These are phyloP conservation scores for Thunnus albacares DNA, from an alignment of 2,797 vertebrate genomes.

Conservation along the genomic window DNA sequence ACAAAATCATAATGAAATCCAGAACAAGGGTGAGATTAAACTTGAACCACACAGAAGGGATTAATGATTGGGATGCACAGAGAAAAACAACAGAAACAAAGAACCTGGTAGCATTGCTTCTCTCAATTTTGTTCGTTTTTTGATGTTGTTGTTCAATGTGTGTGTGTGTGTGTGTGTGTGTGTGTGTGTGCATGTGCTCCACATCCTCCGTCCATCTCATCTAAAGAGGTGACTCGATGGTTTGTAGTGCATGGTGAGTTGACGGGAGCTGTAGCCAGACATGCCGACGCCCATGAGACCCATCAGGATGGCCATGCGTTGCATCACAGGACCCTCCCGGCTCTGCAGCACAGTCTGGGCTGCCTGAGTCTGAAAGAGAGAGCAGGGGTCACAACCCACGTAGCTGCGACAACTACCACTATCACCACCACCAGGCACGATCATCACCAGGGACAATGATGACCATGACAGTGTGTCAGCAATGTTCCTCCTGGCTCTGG, in stretches of 20 bases:
- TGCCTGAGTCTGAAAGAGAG: conserved; percentile 85
- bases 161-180: conserved; percentile 10
- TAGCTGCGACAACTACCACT: conserved; percentile 2
- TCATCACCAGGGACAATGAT: conserved; percentile 8
- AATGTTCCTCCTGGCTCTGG: conserved; percentile 34
- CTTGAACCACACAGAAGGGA: conserved; percentile 44
- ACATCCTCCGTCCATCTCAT: conserved; percentile 56
- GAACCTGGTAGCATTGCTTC: conserved; percentile 4
- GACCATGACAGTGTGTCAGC: not conserved
- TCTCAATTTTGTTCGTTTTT: not conserved
- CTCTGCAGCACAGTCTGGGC: conserved; percentile 75
- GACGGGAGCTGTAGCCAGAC: conserved; percentile 85
- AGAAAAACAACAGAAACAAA: conserved; percentile 43
- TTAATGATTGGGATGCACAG: conserved; percentile 17
- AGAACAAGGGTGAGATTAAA: conserved; percentile 43
- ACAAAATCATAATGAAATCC: conserved; percentile 31
- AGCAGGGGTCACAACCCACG: conserved; percentile 49
- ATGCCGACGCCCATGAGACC: conserved; percentile 84
- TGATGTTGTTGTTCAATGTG: conserved; percentile 4
- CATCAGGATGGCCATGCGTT: conserved; percentile 79
- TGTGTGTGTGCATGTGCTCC: not conserved
- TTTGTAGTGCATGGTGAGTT: conserved; percentile 84
- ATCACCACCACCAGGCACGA: not conserved
- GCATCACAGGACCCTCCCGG: conserved; percentile 65
- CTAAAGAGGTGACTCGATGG: conserved; percentile 79